A percentile compares a stretch with the other conserved stretches of the same genome.
phyloP scores from a whole-genome alignment of 2,888 invertebrate species.

The Margaritifera margaritifera region DNA sequence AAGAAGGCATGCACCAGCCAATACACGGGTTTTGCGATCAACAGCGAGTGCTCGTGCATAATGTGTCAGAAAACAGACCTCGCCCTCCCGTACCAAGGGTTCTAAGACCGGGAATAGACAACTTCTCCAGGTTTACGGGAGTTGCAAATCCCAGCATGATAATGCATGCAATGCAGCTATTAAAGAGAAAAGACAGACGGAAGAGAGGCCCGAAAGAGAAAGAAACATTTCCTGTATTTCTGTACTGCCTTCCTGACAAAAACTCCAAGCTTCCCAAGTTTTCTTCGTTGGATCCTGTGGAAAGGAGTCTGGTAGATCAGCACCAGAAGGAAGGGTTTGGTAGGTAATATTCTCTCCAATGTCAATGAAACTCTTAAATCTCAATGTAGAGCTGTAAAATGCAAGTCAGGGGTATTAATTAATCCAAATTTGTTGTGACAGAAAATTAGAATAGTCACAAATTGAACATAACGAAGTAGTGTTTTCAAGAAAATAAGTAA shows the following conservation, averaged over 20 bases:
- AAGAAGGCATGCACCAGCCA: not conserved
- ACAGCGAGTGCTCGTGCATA: not conserved
- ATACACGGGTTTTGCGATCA: not conserved
- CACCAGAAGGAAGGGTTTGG: conserved; percentile 51
- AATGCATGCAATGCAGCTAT: conserved; percentile 43
- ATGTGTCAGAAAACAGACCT: conserved; percentile 29
- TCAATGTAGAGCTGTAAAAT: not conserved
- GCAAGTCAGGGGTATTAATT: no score
- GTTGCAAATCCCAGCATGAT: conserved; percentile 37
- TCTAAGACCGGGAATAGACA: conserved; percentile 38
- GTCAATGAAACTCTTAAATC: not conserved
- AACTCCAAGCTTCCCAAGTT: conserved; percentile 49
- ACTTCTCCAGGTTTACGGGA: conserved; percentile 32
- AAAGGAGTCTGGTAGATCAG: conserved; percentile 41
- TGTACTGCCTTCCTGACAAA: conserved; percentile 51
- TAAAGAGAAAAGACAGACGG: conserved; percentile 39
- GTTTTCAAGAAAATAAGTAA: no score
- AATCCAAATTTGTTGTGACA: no score
- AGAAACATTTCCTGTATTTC: conserved; percentile 46
- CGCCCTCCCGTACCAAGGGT: conserved; percentile 22
- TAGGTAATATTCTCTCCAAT: conserved; percentile 14
- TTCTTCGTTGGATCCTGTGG: conserved; percentile 45
- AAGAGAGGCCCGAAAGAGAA: conserved; percentile 55
- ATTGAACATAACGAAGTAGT: no score
- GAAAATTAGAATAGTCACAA: no score